phyloP scores from a whole-genome alignment of 2,888 invertebrate genomes.

The Scaptomyza caliginosa region DNA sequence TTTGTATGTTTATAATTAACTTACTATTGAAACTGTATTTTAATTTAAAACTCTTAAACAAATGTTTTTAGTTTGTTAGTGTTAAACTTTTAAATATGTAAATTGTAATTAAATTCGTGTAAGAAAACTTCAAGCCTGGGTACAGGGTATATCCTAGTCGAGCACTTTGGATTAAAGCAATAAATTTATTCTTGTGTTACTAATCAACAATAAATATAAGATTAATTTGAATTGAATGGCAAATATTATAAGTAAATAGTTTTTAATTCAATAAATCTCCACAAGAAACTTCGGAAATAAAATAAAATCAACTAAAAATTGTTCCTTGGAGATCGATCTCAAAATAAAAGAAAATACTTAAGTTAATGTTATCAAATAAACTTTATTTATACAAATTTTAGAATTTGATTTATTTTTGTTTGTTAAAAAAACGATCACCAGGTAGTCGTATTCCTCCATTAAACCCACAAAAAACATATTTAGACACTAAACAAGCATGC shows the following conservation, averaged over 20 bases:
- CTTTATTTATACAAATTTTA: constrained; percentile 48
- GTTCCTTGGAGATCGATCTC: constrained; percentile 47
- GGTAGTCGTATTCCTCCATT: constrained; percentile 64
- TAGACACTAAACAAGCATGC: constrained; percentile 37
- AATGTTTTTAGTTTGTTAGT: not conserved
- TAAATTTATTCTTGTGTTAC: not conserved
- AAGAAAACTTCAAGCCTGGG: not conserved
- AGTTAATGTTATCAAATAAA: constrained; percentile 52
- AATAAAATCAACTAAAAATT: not conserved
- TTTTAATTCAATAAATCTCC: not conserved
- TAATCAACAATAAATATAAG: not conserved
- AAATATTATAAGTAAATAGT: no score
- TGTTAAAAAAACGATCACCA: constrained; percentile 56
- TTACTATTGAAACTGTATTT: not conserved
- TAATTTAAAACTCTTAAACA: not conserved
- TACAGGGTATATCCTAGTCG: not conserved
- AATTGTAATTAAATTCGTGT: not conserved
- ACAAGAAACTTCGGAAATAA: not conserved
- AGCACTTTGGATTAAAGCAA: not conserved
- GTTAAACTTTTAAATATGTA: not conserved
- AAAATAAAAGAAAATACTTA: constrained; percentile 24
- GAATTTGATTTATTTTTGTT: constrained; percentile 9
- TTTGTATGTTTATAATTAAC: not conserved
- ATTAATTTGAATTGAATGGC: not conserved
- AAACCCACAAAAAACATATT: constrained; percentile 33